Conservation (phyloP, 1,140 invertebrate genomes). For the Drosophila setifemur region DNA sequence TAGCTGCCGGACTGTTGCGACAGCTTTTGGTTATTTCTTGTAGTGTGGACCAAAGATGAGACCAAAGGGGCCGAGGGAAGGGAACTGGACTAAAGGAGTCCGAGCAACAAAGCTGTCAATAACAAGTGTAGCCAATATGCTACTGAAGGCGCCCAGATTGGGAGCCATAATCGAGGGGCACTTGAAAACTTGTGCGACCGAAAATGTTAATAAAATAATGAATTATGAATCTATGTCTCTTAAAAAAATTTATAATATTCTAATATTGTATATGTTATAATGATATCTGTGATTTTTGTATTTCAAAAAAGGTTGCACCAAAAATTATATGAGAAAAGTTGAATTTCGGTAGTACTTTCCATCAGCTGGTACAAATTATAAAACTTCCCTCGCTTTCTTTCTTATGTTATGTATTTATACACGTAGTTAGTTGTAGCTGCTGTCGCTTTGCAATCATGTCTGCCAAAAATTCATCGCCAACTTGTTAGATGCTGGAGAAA, state of each 20-base stretch:
- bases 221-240: not conserved
- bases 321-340: too few relatives aligned
- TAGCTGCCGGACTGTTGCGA: conserved; percentile 61
- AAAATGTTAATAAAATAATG: not conserved
- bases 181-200: not conserved
- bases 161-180: conserved; percentile 25
- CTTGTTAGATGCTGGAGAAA: conserved; percentile 54
- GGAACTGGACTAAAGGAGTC: too few relatives aligned
- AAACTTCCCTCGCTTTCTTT: conserved; percentile 1
- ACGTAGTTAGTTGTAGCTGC: conserved; percentile 14
- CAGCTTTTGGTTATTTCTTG: conserved; percentile 57
- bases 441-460: conserved; percentile 24
- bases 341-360: too few relatives aligned
- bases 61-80: not conserved
- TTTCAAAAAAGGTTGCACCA: too few relatives aligned
- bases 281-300: too few relatives aligned
- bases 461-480: conserved; percentile 59
- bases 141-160: conserved; percentile 27
- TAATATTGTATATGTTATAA: not conserved
- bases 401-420: conserved; percentile 11
- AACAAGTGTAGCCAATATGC: conserved; percentile 66
- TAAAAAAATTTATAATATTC: not conserved
- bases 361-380: not conserved
- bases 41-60: conserved; percentile 6
- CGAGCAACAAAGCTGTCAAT: conserved; percentile 73